Conservation (phyloP, 2,113 vertebrate genomes). For the Nesogale talazaci region DNA sequence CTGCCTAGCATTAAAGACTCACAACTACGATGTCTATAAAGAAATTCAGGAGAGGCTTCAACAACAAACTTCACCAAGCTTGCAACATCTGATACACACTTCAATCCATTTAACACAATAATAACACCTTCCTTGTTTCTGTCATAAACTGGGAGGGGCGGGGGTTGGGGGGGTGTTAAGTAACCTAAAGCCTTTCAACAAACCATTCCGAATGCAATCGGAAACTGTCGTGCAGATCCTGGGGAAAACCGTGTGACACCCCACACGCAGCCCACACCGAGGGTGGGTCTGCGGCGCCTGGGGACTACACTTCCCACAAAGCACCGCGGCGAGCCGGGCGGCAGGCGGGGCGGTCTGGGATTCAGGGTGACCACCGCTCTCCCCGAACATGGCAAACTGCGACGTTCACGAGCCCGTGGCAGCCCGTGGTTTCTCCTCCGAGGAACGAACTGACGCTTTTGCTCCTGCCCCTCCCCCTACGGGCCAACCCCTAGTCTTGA, state of each 20-base stretch:
- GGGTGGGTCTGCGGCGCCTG: background rate
- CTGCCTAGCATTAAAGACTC: slow-evolving; percentile 52
- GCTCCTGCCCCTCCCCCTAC: background rate
- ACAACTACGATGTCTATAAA: slow-evolving; percentile 43
- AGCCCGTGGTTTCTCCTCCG: background rate
- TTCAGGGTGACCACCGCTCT: slow-evolving; percentile 53
- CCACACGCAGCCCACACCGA: no score
- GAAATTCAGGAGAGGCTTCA: slow-evolving; percentile 50
- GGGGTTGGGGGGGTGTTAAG: background rate
- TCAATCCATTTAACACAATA: slow-evolving; percentile 44
- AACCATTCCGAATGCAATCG: background rate
- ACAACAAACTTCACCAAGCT: slow-evolving; percentile 55
- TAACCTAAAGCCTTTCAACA: background rate
- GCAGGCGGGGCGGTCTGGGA: slow-evolving; percentile 21
- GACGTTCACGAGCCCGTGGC: background rate
- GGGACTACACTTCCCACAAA: slow-evolving; percentile 80
- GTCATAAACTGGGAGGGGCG: background rate
- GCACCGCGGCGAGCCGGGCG: slow-evolving; percentile 43
- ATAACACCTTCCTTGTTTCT: slow-evolving; percentile 33
- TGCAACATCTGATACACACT: slow-evolving; percentile 32
- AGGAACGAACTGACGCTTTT: background rate
- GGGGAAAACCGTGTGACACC: background rate
- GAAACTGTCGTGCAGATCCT: background rate
- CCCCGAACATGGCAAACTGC: background rate
- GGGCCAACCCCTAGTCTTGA: slow-evolving; percentile 63